Evolutionary conservation across 2,113 vertebrate genomes (phyloP).

Genomic region (Saguinus midas): DNA sequence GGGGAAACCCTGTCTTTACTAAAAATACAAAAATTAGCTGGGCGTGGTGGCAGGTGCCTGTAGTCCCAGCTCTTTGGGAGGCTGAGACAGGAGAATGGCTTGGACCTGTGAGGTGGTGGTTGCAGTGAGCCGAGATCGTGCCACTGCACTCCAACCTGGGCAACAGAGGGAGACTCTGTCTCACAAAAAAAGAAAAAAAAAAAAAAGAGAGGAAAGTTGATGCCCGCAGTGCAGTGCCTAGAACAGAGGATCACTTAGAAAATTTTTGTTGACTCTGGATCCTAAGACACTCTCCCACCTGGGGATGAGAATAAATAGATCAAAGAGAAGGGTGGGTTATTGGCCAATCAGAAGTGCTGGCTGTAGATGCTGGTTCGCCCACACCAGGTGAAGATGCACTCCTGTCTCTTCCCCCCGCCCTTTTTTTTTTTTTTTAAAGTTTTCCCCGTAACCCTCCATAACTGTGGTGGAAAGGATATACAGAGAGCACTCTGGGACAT

Average conservation of each 20-base stretch:
- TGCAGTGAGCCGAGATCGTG: too few relatives aligned
- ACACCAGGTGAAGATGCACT: neutral
- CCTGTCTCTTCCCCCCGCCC: too few relatives aligned
- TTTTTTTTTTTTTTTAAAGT: neutral
- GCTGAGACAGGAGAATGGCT: too few relatives aligned
- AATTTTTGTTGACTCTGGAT: neutral
- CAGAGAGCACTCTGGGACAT: neutral
- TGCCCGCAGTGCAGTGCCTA: neutral
- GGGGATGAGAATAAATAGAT: rapidly evolving
- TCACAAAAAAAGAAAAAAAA: too few relatives aligned
- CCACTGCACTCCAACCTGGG: too few relatives aligned
- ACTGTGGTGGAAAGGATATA: neutral
- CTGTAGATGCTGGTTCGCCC: rapidly evolving
- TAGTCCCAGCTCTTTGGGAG: too few relatives aligned
- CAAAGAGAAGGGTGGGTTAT: rapidly evolving
- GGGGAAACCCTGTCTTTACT: too few relatives aligned
- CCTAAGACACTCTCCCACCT: neutral
- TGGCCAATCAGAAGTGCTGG: neutral
- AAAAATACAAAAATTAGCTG: too few relatives aligned
- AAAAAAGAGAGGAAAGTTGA: neutral
- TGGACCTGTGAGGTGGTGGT: too few relatives aligned
- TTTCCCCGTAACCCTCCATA: neutral
- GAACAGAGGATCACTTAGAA: neutral
- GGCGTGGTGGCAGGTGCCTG: too few relatives aligned
- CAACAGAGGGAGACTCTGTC: too few relatives aligned